A percentile compares a stretch with the other conserved stretches of the same genome.
Conservation (phyloP, 2,113 vertebrate species). For the Axis porcinus region DNA sequence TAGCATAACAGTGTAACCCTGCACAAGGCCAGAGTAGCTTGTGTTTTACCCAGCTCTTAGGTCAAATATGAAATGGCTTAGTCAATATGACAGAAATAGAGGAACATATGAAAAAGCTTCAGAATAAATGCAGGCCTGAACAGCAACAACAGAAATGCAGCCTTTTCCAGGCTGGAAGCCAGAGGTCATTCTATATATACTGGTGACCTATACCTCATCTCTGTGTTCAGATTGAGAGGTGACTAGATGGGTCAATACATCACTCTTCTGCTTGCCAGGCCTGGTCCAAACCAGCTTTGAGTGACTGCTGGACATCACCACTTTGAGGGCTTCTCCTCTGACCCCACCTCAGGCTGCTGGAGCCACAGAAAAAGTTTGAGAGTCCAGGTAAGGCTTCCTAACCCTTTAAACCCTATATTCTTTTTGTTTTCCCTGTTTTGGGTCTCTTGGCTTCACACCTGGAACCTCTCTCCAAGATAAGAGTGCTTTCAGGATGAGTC, state of each 20-base stretch:
- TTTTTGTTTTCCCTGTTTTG: background rate
- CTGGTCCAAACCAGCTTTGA: background rate
- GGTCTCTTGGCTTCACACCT: background rate
- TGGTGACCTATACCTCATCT: constrained; percentile 3
- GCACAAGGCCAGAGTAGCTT: background rate
- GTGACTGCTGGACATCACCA: background rate
- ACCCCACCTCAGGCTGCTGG: background rate
- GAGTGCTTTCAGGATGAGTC: background rate
- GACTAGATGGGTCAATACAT: background rate
- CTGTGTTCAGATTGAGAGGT: background rate
- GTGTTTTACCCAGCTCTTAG: background rate
- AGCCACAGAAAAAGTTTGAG: background rate
- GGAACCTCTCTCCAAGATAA: background rate
- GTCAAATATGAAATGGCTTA: constrained; percentile 23
- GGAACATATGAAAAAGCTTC: background rate
- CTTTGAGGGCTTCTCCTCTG: background rate
- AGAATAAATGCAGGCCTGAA: background rate
- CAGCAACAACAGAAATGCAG: background rate
- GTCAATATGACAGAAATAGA: constrained; percentile 47
- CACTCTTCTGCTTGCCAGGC: background rate
- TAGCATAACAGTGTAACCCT: background rate
- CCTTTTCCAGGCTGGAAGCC: background rate
- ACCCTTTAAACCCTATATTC: background rate
- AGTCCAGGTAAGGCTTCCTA: background rate
- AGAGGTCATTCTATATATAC: constrained; percentile 34